Base-by-base conservation (phyloP, 2,888 invertebrate species). In the Agelastica alni region DNA sequence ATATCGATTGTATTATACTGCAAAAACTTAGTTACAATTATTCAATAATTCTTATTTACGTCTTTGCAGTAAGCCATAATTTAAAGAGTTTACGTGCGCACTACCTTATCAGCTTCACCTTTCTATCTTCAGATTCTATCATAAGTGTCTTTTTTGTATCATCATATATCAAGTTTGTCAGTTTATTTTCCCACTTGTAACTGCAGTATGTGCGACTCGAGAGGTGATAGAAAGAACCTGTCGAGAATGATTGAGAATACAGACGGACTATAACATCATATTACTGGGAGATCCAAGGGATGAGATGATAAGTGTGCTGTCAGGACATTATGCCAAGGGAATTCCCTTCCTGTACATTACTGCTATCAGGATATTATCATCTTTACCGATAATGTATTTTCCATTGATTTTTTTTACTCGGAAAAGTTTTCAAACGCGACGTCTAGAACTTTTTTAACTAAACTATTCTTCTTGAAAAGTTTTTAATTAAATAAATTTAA, bases 251-350 rank as follows among this genome's bases (percentile, higher is more conserved):
- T 77, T 75, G 75, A 77, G 70, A 70, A 69, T 67, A 70, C 70
- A 72, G 73, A 74, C 74, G 73, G 74, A 75, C 75, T 75, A 76
- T 77, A 77, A 76, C 75, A 76, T 76, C 75, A 76, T 75, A 76
- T 77, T 76, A 76, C 64, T 65, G 70, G 64, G 64, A 67, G 64
- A 69, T 68, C 64, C 68, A n/a, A 63, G 71, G 73, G 70, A 64
- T 65, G 69, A 74, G 70, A 74, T 75, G 74, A 75, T 75, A 74
- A 75, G 74, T 75, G 74, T 64, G 70, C 69, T 71, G 70, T 70
- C 70, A 66, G 70, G 64, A 66, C 63, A 64, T 67, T 68, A 71
- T 69, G 67, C 69, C 70, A 64, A 61, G 69, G 72, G 72, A 72
- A 70, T 71, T 69, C 66, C 63, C 68, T 67, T 64, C 60, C 51